A percentile compares a stretch with the other conserved stretches of the same genome.
These are phyloP conservation scores for Strongylocentrotus purpuratus DNA, from an alignment of 35 echinoderm and acorn worm species.

Conservation along the genomic window DNA sequence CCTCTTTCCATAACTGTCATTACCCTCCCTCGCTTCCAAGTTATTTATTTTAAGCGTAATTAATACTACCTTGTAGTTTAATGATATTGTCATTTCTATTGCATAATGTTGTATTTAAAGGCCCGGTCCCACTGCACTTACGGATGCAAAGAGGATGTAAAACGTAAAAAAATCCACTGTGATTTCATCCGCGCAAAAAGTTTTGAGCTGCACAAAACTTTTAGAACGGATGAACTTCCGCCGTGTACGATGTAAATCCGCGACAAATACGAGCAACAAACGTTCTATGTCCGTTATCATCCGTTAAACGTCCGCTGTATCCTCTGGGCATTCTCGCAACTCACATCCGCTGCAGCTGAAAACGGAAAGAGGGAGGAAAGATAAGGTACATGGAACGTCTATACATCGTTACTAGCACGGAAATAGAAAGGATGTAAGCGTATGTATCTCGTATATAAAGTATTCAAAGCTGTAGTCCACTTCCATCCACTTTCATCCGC, in stretches of 20 bases:
- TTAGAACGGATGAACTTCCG: constrained; percentile 40
- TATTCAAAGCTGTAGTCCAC: too few relatives aligned
- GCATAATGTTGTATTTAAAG: too few relatives aligned
- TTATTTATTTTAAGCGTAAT: too few relatives aligned
- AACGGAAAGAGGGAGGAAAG: constrained; percentile 15
- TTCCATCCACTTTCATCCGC: too few relatives aligned
- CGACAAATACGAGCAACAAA: constrained; percentile 28
- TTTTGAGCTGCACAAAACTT: constrained; percentile 24
- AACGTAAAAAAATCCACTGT: too few relatives aligned
- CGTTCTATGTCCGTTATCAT: constrained; percentile 25
- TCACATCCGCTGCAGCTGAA: background rate
- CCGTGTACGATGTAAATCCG: constrained; percentile 26
- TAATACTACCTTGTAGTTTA: too few relatives aligned
- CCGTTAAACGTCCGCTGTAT: constrained; percentile 22
- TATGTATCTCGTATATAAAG: background rate
- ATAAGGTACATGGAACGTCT: constrained; percentile 21
- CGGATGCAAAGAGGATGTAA: too few relatives aligned
- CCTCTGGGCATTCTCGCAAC: background rate
- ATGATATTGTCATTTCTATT: too few relatives aligned
- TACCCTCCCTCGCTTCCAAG: too few relatives aligned
- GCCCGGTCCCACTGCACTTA: too few relatives aligned
- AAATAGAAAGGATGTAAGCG: constrained; percentile 6
- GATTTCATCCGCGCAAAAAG: constrained; percentile 33
- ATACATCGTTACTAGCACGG: background rate
- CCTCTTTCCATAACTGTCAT: too few relatives aligned